Evolutionary conservation across 2,113 vertebrate genomes (phyloP).

Genomic region (Gila orcuttii): DNA sequence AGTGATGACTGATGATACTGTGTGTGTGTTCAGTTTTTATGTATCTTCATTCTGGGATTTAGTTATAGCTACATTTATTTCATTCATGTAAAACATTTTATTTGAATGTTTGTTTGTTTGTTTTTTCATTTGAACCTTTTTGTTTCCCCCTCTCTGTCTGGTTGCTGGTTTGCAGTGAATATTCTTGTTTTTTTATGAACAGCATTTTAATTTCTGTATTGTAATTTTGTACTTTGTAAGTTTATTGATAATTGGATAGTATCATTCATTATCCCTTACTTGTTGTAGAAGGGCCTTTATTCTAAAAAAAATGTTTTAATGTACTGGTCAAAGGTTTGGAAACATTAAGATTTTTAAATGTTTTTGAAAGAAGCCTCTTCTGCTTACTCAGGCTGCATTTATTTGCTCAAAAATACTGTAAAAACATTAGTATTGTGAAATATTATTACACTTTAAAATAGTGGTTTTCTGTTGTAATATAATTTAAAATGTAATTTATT

Average conservation of each 20-base stretch:
- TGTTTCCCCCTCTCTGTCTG: neutral
- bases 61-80: neutral
- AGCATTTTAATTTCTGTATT: neutral
- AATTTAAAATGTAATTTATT: too few species aligned
- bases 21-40: neutral
- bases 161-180: neutral
- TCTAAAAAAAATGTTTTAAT: too few species aligned
- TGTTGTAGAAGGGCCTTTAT: too few species aligned
- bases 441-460: too few species aligned
- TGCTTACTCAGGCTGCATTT: neutral
- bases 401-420: neutral
- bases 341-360: neutral
- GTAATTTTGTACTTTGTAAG: neutral
- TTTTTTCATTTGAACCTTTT: neutral
- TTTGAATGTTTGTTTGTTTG: too few species aligned
- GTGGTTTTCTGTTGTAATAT: too few species aligned
- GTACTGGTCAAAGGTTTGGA: too few species aligned
- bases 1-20: neutral
- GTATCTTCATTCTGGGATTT: neutral
- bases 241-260: too few species aligned
- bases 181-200: neutral
- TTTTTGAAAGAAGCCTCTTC: neutral
- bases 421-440: too few species aligned
- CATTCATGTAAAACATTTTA: neutral
- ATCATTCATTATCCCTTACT: neutral